Evolutionary conservation across 1,140 invertebrate genomes (phyloP), one percentile per base, ranked within the genome.

Genomic region (Drosophila parvula): DNA sequence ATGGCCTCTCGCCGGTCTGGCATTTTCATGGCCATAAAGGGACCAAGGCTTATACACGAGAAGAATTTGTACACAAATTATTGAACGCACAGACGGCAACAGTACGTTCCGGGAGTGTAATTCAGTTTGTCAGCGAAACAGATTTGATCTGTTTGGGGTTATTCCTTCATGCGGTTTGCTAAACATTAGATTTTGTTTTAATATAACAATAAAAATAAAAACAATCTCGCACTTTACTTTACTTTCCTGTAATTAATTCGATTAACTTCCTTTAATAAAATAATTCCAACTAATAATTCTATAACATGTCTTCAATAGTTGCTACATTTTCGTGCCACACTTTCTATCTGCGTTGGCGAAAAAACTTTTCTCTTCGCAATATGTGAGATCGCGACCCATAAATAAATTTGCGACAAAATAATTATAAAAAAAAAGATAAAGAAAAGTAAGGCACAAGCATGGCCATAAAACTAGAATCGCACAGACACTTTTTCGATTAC

Each of bases 11-110:
- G 36, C 64, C 51, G 60, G 59, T 44, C 55, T 79, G 67, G 60
- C 53, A 27, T 74, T 80, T 88, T 88, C 83, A 88, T 88, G 83
- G 85, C 62, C 83, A 83, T 89, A 84, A 88, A 88, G 83, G 84
- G 84, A 88, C 71, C 41, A 22, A 34, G 38, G 47, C 38, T 51
- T 67, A 48, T 43, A 48, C 63, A 61, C 65, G 36, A 68, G 40
- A 56, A 70, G 58, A 86, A 86, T 79, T 85, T 85, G 81, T 81
- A 71, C 78, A 86, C 82, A 86, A 86, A 86, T 86, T 86, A 86
- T 86, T 82, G 76, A 86, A 80, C 76, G 79, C 71, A 60, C 83
- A 71, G 51, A n/a, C 34, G 47, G 28, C 41, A 59, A 50, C 45
- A 50, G 64, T 71, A 65, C 68, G 68, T 71, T 71, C 12, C 68